A percentile compares a stretch with the other conserved stretches of the same genome.
phyloP scores from a whole-genome alignment of 2,888 invertebrate genomes.

The Scaptomyza reducta region DNA sequence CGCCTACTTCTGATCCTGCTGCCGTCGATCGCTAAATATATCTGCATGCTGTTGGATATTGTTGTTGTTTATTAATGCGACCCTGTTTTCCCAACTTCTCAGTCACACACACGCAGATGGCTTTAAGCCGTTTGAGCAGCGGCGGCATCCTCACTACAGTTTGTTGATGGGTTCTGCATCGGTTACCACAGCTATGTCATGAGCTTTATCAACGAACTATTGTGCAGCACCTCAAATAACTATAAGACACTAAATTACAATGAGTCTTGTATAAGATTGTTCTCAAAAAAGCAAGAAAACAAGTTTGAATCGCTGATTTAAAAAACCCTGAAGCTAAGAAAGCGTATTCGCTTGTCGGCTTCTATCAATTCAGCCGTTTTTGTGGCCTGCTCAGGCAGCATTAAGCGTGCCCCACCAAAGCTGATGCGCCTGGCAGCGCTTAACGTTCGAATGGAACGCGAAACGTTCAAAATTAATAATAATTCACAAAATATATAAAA shows the following conservation, averaged over 20 bases:
- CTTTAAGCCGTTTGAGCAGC: conserved; percentile 22
- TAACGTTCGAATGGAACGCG: conserved; percentile 48
- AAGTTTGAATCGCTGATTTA: too few relatives aligned
- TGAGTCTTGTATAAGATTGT: too few relatives aligned
- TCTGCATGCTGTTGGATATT: conserved; percentile 34
- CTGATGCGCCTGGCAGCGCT: conserved; percentile 6
- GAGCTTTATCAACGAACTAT: background rate
- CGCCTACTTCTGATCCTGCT: conserved; percentile 63
- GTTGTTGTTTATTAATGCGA: conserved; percentile 17
- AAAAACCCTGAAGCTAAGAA: background rate
- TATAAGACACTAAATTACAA: background rate
- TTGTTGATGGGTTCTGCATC: conserved; percentile 14
- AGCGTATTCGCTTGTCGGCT: conserved; percentile 26
- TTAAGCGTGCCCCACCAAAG: conserved; percentile 56
- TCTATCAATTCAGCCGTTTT: conserved; percentile 3
- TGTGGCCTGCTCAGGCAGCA: conserved; percentile 45
- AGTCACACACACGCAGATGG: conserved; percentile 33
- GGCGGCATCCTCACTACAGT: conserved; percentile 46
- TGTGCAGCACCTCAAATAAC: background rate
- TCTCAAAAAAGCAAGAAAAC: background rate
- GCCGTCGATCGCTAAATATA: conserved; percentile 57
- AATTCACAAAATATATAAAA: conserved; percentile 63
- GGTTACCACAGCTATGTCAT: conserved; percentile 7
- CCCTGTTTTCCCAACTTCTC: conserved; percentile 23
- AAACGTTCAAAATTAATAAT: conserved; percentile 45